Conservation (phyloP, 2,797 vertebrate species). For the Phylloscopus collybita region DNA sequence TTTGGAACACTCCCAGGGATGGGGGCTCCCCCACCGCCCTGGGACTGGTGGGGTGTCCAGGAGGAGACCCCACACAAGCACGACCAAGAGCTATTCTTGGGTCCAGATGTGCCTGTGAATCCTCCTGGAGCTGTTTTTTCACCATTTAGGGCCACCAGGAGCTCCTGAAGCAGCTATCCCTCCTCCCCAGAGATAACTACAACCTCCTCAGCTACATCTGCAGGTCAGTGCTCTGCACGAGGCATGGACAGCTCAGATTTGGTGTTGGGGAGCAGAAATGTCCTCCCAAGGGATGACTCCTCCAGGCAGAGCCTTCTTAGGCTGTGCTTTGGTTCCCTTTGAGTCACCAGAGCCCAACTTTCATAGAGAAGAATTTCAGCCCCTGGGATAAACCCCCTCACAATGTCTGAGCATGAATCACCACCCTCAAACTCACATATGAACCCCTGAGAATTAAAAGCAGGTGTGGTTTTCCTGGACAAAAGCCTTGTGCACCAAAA, state of each 20-base stretch:
- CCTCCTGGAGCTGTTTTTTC: background rate
- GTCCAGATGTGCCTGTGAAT: accelerated
- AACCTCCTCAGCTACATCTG: conserved; percentile 94
- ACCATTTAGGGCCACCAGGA: conserved; percentile 82
- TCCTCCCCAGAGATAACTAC: conserved; percentile 90
- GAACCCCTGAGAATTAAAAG: background rate
- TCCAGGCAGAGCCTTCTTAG: background rate
- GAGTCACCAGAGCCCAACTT: background rate
- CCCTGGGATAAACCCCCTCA: background rate
- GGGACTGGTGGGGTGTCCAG: background rate
- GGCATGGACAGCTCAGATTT: background rate
- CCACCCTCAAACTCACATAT: background rate
- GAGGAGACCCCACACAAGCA: background rate
- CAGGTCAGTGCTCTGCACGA: conserved; percentile 78
- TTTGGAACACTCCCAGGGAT: background rate
- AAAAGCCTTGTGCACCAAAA: background rate
- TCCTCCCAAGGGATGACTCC: background rate
- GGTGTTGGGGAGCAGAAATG: background rate
- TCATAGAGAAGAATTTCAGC: background rate
- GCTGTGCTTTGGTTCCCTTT: background rate
- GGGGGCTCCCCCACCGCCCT: background rate
- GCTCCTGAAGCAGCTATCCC: conserved; percentile 86
- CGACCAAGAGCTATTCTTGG: background rate
- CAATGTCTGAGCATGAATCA: background rate
- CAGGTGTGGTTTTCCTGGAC: background rate